These are phyloP conservation scores for Erpornis zantholeuca DNA, from an alignment of 2,113 vertebrate genomes.

Conservation along the genomic window DNA sequence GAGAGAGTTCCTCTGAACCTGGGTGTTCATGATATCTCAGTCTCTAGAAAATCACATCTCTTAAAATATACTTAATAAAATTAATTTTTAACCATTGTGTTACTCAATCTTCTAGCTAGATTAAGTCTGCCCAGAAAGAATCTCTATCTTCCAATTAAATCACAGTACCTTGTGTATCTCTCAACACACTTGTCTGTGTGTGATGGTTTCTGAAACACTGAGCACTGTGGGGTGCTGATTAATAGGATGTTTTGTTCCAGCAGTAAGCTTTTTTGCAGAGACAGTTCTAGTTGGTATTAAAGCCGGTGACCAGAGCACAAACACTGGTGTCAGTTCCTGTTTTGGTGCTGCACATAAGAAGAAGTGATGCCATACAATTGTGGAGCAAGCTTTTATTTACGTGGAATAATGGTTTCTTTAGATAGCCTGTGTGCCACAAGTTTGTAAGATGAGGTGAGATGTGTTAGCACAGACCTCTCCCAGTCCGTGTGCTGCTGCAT, in stretches of 20 bases:
- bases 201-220: neutral
- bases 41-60: neutral
- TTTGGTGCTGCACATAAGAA: neutral
- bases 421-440: neutral
- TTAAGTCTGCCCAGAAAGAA: neutral
- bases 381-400: neutral
- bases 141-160: neutral
- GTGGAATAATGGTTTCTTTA: neutral
- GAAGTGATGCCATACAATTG: rapidly evolving
- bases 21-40: neutral
- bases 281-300: neutral
- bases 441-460: neutral
- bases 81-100: neutral
- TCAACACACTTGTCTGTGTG: rapidly evolving
- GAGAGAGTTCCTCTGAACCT: neutral
- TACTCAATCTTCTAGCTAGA: neutral
- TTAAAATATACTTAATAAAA: neutral
- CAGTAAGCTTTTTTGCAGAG: neutral
- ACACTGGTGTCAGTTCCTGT: neutral
- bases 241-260: neutral
- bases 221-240: neutral
- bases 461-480: neutral
- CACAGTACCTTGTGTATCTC: neutral
- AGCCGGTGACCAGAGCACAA: neutral
- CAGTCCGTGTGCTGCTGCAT: rapidly evolving